phyloP scores from a whole-genome alignment of 1,140 invertebrate genomes.

The Tetragonula clypearis region DNA sequence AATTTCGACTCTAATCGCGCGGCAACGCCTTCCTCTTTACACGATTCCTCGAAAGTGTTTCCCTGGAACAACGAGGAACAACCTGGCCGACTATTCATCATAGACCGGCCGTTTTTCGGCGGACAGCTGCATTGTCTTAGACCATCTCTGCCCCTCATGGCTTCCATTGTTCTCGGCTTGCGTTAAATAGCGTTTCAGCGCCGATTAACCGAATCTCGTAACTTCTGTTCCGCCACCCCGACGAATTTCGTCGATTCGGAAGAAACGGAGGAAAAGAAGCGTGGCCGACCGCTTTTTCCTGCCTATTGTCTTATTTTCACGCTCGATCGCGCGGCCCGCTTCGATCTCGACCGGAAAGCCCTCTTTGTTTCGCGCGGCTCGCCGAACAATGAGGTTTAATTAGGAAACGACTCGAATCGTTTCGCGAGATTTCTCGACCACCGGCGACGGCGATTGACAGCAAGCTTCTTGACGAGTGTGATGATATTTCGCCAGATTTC shows the following conservation, averaged over 20 bases:
- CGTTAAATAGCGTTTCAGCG: conserved; percentile 59
- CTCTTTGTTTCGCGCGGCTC: conserved; percentile 56
- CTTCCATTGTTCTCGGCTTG: conserved; percentile 52
- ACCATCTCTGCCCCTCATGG: not conserved
- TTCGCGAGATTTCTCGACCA: conserved; percentile 44
- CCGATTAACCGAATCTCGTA: conserved; percentile 54
- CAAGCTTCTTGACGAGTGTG: not conserved
- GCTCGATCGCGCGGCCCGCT: conserved; percentile 56
- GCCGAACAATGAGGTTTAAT: conserved; percentile 67
- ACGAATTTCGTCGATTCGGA: conserved; percentile 43
- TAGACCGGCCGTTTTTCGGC: conserved; percentile 17
- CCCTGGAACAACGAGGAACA: conserved; percentile 37
- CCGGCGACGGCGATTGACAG: not conserved
- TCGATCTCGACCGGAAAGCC: not conserved
- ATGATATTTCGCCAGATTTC: not conserved
- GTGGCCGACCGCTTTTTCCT: conserved; percentile 54
- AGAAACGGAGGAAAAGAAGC: not conserved
- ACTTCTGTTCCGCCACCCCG: conserved; percentile 49
- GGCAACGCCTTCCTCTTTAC: conserved; percentile 58
- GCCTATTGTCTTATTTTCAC: conserved; percentile 72
- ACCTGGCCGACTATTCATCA: conserved; percentile 56
- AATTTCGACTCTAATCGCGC: conserved; percentile 51
- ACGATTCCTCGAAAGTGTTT: conserved; percentile 54
- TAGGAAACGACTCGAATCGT: conserved; percentile 31
- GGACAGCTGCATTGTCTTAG: conserved; percentile 70